Percentiles rank a stretch among this genome's conserved stretches.
Conservation (phyloP, 2,888 invertebrate genomes). For the Aethes cnicana region DNA sequence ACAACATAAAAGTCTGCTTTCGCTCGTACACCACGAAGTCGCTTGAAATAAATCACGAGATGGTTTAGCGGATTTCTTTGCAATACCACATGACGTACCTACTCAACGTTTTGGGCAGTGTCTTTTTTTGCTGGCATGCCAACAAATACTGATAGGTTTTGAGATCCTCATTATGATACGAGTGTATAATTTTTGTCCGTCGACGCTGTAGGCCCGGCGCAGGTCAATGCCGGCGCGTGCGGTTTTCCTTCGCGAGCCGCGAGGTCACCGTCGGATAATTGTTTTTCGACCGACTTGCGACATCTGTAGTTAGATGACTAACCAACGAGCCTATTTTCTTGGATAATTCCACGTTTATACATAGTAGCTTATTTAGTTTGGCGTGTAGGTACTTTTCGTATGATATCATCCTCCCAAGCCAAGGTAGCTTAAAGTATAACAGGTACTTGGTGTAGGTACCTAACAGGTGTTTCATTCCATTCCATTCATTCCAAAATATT, state of each 20-base stretch:
- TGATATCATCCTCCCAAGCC: no score
- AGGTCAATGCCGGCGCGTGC: slow-evolving; percentile 69
- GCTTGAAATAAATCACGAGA: slow-evolving; percentile 10
- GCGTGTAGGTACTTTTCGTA: no score
- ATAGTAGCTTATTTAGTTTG: no score
- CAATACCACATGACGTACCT: not conserved
- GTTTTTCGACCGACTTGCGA: slow-evolving; percentile 70
- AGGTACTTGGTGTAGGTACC: no score
- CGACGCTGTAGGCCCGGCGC: slow-evolving; percentile 36
- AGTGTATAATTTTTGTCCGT: no score
- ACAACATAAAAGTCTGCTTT: slow-evolving; percentile 16
- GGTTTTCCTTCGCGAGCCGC: slow-evolving; percentile 62
- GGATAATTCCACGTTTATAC: not conserved
- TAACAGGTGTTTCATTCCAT: no score
- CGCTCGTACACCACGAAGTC: slow-evolving; percentile 11
- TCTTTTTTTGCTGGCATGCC: slow-evolving; percentile 13
- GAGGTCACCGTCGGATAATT: slow-evolving; percentile 75
- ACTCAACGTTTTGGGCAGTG: not conserved
- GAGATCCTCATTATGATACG: slow-evolving; percentile 29
- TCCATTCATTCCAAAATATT: no score
- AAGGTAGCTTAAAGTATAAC: no score
- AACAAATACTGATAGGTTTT: no score
- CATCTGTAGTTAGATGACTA: slow-evolving; percentile 55
- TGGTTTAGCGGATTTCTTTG: slow-evolving; percentile 15
- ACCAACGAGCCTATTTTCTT: slow-evolving; percentile 34